A percentile compares a stretch with the other conserved stretches of the same genome.
phyloP scores from a whole-genome alignment of 2,113 vertebrate genomes.

The Callaeas wilsoni region DNA sequence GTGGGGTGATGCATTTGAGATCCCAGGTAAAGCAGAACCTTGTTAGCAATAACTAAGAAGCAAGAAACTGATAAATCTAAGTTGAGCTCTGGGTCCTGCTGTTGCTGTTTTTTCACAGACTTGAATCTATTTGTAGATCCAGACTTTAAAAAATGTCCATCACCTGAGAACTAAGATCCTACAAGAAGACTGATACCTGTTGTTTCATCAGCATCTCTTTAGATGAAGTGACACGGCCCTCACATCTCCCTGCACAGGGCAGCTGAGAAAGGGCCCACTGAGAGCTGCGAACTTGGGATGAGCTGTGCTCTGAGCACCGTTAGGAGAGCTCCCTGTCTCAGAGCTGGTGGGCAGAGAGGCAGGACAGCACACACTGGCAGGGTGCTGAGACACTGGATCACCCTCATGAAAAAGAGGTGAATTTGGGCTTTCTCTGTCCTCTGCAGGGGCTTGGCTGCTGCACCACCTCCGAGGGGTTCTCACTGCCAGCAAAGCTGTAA shows the following conservation, averaged over 20 bases:
- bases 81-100: neutral
- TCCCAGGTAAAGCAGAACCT: neutral
- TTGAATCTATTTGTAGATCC: neutral
- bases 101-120: neutral
- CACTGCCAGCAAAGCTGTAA: neutral
- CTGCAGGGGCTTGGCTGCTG: neutral
- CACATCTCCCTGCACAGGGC: neutral
- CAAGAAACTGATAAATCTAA: neutral
- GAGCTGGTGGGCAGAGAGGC: neutral
- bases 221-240: accelerated
- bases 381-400: neutral
- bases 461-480: neutral
- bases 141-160: neutral
- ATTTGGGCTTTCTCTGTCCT: neutral
- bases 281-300: accelerated
- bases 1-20: neutral
- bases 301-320: neutral
- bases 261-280: neutral
- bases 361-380: neutral
- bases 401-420: neutral
- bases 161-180: neutral
- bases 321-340: neutral
- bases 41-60: neutral
- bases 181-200: neutral
- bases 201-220: neutral